Conservation (phyloP, 2,888 invertebrate genomes). For the Acrobasis consociella region DNA sequence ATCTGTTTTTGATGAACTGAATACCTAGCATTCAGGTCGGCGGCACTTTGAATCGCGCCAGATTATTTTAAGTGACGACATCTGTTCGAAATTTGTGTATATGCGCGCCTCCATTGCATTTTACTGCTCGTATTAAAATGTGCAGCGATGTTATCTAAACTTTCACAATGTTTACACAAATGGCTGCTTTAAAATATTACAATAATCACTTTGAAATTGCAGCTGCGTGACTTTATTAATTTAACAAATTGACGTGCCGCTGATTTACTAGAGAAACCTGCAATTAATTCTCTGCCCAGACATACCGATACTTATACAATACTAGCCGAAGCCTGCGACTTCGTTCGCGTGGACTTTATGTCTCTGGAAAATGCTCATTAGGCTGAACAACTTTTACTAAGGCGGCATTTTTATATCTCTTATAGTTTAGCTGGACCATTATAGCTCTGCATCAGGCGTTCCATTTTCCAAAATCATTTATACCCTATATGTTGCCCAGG, state of each 20-base stretch:
- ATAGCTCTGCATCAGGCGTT: no score
- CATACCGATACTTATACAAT: no score
- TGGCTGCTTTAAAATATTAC: not conserved
- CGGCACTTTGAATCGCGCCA: conserved; percentile 79
- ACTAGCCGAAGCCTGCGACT: no score
- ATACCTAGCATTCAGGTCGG: conserved; percentile 78
- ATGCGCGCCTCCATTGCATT: conserved; percentile 59
- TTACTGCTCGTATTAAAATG: conserved; percentile 58
- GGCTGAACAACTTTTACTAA: no score
- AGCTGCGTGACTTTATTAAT: no score
- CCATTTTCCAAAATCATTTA: no score
- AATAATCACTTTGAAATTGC: not conserved
- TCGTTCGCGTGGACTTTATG: no score
- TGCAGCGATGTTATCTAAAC: conserved; percentile 37
- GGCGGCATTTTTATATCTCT: no score
- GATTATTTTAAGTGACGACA: conserved; percentile 80
- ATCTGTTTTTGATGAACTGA: conserved; percentile 81
- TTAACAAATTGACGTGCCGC: not conserved
- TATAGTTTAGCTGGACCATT: no score
- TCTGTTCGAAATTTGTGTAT: conserved; percentile 74
- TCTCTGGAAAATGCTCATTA: no score
- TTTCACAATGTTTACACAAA: conserved; percentile 32
- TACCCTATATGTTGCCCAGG: no score
- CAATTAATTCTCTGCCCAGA: no score
- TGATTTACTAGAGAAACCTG: not conserved